Evolutionary conservation across 2,888 invertebrate genomes (phyloP), one percentile per base, ranked within the genome.

Genomic region (Erebia ligea): DNA sequence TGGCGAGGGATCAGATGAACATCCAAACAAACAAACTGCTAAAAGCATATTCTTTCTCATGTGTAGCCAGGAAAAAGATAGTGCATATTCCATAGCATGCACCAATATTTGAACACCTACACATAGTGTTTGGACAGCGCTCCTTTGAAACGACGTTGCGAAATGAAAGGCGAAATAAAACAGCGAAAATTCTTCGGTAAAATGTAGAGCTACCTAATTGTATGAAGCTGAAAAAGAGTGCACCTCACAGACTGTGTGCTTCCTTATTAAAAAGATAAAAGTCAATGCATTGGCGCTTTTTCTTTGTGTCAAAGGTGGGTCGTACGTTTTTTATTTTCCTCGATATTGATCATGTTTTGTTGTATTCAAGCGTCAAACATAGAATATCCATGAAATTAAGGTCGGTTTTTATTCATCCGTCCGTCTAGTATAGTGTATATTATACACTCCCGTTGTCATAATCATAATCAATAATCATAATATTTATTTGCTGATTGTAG

Each of bases 181-280:
- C 19, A 54, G 17, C 17, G 54, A 54, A 19, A 52, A 17, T 52
- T 52, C 1, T 17, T 17, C 52, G 52, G n/a, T 10, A 54, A 54
- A 54, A 54, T 54, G 54, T 50, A n/a, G n/a, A 10, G 2, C 42
- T 45, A 11, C 8, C 10, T 13, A 45, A 10, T 45, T 13, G 45
- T 13, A n/a, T 54, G 54, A n/a, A 52, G 52, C 9, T 52, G n/a
- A 1, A 52, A 50, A 13, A 52, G 54, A 19, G 2, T 54, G 19
- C 54, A 54, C 17, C 17, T 9, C 9, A 17, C 19, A 9, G 2
- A 1, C 52, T 17, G 17, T 52, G 52, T 54, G 54, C 54, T 19
- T 17, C n/a, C 52, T 52, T 19, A 54, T 54, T 54, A 54, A 54
- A 17, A 52, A 17, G 52, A n/a, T 52, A 52, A 52, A 52, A 19